Evolutionary conservation across 37 sponge, comb jelly and placozoan species (phyloP).

Genomic region (Beroe ovata): DNA sequence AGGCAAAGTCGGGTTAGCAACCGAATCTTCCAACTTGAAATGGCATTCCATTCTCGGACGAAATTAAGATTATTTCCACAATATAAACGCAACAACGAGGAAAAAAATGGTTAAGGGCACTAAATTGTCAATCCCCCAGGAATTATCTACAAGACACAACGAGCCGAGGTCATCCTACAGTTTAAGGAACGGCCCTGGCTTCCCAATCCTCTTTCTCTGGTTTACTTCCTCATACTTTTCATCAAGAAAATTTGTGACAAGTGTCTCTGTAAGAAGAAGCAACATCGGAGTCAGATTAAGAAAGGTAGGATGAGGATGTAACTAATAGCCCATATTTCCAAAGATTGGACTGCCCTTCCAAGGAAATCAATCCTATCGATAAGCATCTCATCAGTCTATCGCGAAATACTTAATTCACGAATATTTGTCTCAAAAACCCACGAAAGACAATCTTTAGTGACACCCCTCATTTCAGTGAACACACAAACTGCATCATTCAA

Average conservation of each 20-base stretch:
- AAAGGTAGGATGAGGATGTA: constrained; percentile 22
- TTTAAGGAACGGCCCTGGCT: constrained; percentile 59
- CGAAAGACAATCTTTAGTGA: no score
- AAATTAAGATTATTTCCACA: not conserved
- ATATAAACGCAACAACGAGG: not conserved
- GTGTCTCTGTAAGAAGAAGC: constrained; percentile 58
- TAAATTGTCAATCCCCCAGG: not conserved
- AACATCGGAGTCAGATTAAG: constrained; percentile 52
- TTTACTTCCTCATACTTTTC: constrained; percentile 4
- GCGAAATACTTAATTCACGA: no score
- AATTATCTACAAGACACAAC: constrained; percentile 62
- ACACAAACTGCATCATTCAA: constrained; percentile 46
- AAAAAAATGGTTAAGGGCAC: not conserved
- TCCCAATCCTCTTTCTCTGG: constrained; percentile 33
- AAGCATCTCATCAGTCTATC: no score
- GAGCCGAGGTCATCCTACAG: constrained; percentile 58
- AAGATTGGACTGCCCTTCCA: no score
- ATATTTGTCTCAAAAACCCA: no score
- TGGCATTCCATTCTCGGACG: no score
- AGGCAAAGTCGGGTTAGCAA: constrained; percentile 43
- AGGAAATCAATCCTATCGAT: no score
- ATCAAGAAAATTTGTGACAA: constrained; percentile 14
- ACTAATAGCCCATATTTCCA: not conserved
- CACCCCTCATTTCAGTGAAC: constrained; percentile 42
- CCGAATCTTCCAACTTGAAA: no score